Percentiles rank a stretch among this genome's conserved stretches.
phyloP scores from a whole-genome alignment of 2,113 vertebrate species.

The Nycticryphes semicollaris region DNA sequence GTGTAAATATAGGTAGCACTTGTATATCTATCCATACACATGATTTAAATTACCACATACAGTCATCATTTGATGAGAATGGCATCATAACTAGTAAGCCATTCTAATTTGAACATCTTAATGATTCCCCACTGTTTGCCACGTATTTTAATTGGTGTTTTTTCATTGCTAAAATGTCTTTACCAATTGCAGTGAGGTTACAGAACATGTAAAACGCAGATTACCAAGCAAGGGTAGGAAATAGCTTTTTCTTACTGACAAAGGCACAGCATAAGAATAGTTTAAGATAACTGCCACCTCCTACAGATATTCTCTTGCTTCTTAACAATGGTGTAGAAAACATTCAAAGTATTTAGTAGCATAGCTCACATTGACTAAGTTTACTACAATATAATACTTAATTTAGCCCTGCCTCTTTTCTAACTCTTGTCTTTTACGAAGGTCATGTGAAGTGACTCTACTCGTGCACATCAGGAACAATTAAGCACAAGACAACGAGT shows the following conservation, averaged over 20 bases:
- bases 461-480: not conserved
- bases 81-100: not conserved
- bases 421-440: not conserved
- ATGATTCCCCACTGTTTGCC: not conserved
- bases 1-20: not conserved
- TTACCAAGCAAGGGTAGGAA: not conserved
- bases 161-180: not conserved
- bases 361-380: not conserved
- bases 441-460: not conserved
- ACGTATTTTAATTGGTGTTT: not conserved
- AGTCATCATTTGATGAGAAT: not conserved
- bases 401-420: not conserved
- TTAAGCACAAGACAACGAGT: not conserved
- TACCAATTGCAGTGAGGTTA: not conserved
- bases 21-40: not conserved
- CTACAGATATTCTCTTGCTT: not conserved
- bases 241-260: not conserved
- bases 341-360: not conserved
- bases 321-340: not conserved
- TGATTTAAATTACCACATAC: not conserved
- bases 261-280: not conserved
- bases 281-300: not conserved
- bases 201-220: not conserved
- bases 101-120: not conserved
- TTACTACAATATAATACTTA: not conserved